Evolutionary conservation across 2,113 vertebrate genomes (phyloP).

Genomic region (Dicerorhinus sumatrensis): DNA sequence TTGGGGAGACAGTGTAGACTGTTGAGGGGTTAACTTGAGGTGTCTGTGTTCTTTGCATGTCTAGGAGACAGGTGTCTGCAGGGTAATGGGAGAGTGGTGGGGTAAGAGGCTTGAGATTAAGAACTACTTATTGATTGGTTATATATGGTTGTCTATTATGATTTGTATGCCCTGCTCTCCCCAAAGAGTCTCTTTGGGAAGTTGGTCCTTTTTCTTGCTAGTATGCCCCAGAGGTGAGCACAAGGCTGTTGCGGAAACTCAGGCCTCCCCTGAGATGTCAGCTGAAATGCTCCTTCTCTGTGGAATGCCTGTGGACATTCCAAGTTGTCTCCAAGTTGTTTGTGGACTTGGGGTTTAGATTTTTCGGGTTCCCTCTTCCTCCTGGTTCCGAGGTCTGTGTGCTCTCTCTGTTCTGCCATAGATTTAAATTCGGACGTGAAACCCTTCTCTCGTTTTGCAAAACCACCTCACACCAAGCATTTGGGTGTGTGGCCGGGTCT

Average conservation of each 20-base stretch:
- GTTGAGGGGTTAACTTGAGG: not conserved
- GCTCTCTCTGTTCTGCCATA: not conserved
- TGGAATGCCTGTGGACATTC: not conserved
- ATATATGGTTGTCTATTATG: not conserved
- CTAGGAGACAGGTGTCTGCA: not conserved
- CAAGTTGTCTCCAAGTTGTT: not conserved
- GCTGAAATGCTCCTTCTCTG: not conserved
- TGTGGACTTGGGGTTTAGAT: not conserved
- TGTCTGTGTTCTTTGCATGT: not conserved
- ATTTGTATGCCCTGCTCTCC: not conserved
- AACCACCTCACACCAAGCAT: not conserved
- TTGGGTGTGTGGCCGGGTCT: rapidly evolving
- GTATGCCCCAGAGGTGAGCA: not conserved
- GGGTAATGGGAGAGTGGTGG: not conserved
- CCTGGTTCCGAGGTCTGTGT: not conserved
- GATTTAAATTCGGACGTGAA: not conserved
- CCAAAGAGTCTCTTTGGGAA: not conserved
- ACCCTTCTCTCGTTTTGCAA: not conserved
- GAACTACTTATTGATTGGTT: not conserved
- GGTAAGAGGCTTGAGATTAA: not conserved
- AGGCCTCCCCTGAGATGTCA: not conserved
- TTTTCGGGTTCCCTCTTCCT: not conserved
- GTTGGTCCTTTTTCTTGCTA: not conserved
- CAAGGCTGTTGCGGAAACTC: not conserved
- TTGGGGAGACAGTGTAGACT: not conserved